Evolutionary conservation across 2,113 vertebrate genomes (phyloP), one percentile per base, ranked within the genome.

Genomic region (Gnathonemus longibarbis): DNA sequence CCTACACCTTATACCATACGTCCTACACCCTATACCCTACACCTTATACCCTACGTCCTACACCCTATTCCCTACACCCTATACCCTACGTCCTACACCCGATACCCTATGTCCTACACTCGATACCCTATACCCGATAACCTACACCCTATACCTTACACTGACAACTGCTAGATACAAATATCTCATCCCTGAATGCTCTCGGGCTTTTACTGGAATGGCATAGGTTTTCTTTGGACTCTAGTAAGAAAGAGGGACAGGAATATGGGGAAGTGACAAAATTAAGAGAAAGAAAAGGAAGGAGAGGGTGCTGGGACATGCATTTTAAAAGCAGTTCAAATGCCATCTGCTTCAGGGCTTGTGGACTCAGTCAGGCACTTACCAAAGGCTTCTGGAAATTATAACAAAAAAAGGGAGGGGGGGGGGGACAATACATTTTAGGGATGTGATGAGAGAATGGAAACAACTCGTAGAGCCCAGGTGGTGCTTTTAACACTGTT

Each of bases 381-480:
- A 99, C 98, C 98, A 98, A 99, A 98, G 93, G 97, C 97, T 95
- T 99, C 98, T 99, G 98, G 96, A 94, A 95, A 97, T 97, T 95
- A 96, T 95, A 96, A 96, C 93, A 92, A 94, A 94, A 88, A 91
- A 87, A 90, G 83, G 91, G 93, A 94, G 92, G 94, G 70, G 66
- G 66, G 66, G 66, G 70, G 66, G 70, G 70, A 94, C 42, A 93
- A 91, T 91, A 94, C 45, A 93, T 92, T 95, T 95, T 91, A 94
- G 84, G 92, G 90, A 88, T 45, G 89, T 53, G 52, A 86, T 80
- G 27, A 86, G 31, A 49, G 53, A 90, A 66, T 49, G 27, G n/a
- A 45, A 39, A 74, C 56, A 87, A 66, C 53, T 35, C 21, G n/a
- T 46, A 83, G n/a, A 83, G 49, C 13, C 27, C 49, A 53, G 49